Percentiles rank a stretch among this genome's conserved stretches.
phyloP scores from a whole-genome alignment of 2,113 vertebrate species.

The Empidonax traillii region DNA sequence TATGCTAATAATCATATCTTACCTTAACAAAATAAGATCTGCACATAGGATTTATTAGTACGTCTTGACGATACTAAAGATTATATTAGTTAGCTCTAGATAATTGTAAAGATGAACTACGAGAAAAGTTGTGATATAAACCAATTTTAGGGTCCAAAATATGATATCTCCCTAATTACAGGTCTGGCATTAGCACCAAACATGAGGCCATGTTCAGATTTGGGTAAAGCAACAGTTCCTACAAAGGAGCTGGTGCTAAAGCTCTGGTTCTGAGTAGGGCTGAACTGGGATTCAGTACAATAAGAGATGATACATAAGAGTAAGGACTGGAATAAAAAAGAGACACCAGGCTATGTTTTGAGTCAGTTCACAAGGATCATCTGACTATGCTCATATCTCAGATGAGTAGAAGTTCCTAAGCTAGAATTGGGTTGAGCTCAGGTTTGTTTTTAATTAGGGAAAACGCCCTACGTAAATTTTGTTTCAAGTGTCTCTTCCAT shows the following conservation, averaged over 20 bases:
- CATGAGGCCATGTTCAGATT: neutral
- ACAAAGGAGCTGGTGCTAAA: neutral
- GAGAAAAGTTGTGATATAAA: neutral
- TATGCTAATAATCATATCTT: neutral
- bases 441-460: neutral
- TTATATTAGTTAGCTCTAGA: neutral
- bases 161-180: neutral
- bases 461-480: neutral
- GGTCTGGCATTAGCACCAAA: neutral
- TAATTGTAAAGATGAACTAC: neutral
- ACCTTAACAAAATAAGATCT: accelerated
- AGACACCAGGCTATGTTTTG: neutral
- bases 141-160: neutral
- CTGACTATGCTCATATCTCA: neutral
- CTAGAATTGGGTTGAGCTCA: neutral
- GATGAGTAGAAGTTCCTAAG: neutral
- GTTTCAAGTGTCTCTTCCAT: neutral
- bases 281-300: neutral
- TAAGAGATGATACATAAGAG: neutral
- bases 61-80: neutral
- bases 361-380: neutral
- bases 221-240: neutral
- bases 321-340: neutral
- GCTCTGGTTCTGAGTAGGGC: neutral
- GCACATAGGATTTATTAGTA: neutral